These are phyloP conservation scores for Odontesthes bonariensis DNA, from an alignment of 2,113 vertebrate genomes.

Conservation along the genomic window DNA sequence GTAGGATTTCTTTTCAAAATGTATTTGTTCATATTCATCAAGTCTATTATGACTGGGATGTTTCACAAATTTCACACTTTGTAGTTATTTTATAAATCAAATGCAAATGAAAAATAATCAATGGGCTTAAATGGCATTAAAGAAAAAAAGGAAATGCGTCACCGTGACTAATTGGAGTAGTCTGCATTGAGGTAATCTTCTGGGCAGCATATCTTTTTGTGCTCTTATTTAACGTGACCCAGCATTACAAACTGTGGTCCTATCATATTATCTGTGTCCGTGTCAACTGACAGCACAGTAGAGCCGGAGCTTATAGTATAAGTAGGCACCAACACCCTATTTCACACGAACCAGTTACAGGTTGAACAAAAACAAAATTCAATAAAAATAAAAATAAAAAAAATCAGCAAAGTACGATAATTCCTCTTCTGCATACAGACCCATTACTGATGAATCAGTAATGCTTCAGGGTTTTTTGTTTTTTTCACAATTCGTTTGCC, in stretches of 20 bases:
- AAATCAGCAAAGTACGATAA: not conserved
- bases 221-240: not conserved
- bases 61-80: constrained; percentile 2
- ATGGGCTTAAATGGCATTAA: not conserved
- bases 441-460: constrained; percentile 19
- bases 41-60: not conserved
- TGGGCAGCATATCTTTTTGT: not conserved
- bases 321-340: not conserved
- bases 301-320: not conserved
- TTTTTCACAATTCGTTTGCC: not conserved
- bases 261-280: constrained; percentile 23
- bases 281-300: constrained; percentile 1
- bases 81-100: not conserved
- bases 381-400: not conserved
- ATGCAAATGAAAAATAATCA: not conserved
- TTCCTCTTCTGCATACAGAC: constrained; percentile 16
- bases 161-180: no score
- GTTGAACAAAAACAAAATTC: not conserved
- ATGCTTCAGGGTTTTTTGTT: constrained; percentile 5
- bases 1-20: not conserved
- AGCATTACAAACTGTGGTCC: constrained; percentile 2
- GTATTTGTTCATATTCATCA: no score
- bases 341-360: not conserved
- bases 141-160: no score
- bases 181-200: no score